phyloP scores from a whole-genome alignment of 1,140 invertebrate genomes.

The Drosophila micromelanica region DNA sequence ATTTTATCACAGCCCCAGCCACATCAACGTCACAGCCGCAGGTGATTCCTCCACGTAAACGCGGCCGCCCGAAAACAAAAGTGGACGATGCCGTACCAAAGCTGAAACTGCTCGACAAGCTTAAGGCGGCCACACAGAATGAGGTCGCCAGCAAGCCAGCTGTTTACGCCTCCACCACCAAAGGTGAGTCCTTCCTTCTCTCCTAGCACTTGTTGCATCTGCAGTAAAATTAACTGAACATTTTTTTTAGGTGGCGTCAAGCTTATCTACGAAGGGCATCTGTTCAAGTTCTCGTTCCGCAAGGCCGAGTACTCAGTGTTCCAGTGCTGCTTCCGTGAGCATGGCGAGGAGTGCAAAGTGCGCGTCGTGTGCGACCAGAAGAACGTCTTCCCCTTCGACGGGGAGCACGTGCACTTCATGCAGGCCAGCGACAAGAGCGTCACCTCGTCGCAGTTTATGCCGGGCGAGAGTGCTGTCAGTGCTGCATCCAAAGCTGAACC shows the following conservation, averaged over 20 bases:
- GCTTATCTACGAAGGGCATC: conserved; percentile 72
- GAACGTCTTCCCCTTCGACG: conserved; percentile 74
- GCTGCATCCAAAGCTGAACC: conserved; percentile 19
- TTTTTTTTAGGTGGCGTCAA: conserved; percentile 71
- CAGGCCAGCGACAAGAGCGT: conserved; percentile 80
- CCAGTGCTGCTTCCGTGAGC: conserved; percentile 80
- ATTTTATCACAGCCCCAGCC: conserved; percentile 23
- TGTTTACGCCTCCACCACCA: conserved; percentile 77
- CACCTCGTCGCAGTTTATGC: conserved; percentile 71
- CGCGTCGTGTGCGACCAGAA: conserved; percentile 80
- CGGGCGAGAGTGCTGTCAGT: conserved; percentile 40
- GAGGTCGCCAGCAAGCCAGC: conserved; percentile 61
- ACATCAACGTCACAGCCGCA: conserved; percentile 38
- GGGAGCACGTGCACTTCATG: conserved; percentile 76
- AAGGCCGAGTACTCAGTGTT: conserved; percentile 77
- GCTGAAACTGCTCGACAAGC: conserved; percentile 62
- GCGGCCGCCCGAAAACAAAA: conserved; percentile 63
- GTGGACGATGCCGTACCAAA: conserved; percentile 51
- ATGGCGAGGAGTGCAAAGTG: conserved; percentile 76
- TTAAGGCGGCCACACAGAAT: conserved; percentile 59
- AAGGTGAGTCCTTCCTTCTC: conserved; percentile 53
- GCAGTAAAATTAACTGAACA: background rate
- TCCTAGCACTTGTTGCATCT: conserved; percentile 36
- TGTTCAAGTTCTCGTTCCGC: conserved; percentile 78
- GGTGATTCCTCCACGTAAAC: conserved; percentile 69